Evolutionary conservation across 2,797 vertebrate species (phyloP).

Genomic region (Pygocentrus nattereri): DNA sequence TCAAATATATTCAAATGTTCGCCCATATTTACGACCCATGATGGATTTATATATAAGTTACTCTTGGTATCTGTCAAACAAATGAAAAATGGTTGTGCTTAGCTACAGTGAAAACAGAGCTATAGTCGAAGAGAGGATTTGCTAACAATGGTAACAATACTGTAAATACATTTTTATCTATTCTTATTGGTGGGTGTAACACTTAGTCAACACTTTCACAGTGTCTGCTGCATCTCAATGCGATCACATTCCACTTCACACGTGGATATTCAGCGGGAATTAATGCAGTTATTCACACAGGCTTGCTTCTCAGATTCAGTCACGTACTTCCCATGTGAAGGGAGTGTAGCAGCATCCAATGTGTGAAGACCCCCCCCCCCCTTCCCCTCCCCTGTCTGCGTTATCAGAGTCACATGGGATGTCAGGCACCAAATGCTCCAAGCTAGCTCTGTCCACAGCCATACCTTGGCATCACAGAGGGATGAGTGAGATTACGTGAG

Average conservation of each 20-base stretch:
- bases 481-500: slow-evolving; percentile 11
- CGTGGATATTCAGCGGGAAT: slow-evolving; percentile 24
- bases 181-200: slow-evolving; percentile 28
- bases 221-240: slow-evolving; percentile 26
- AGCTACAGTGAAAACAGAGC: not conserved
- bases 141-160: slow-evolving; percentile 25
- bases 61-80: not conserved
- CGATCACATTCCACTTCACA: slow-evolving; percentile 21
- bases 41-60: not conserved
- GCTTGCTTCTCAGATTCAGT: not conserved
- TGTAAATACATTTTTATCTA: slow-evolving; percentile 27
- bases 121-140: slow-evolving; percentile 12
- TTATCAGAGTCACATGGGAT: slow-evolving; percentile 3
- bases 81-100: not conserved
- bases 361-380: not conserved
- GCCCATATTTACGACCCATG: slow-evolving; percentile 15
- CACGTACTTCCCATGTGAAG: slow-evolving; percentile 19
- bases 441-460: slow-evolving; percentile 1
- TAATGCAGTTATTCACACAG: slow-evolving; percentile 30
- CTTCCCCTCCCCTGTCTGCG: not conserved
- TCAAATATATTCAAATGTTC: slow-evolving; percentile 1
- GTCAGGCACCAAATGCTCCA: not conserved
- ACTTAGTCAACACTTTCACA: slow-evolving; percentile 26
- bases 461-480: not conserved
- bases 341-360: slow-evolving; percentile 29